Evolutionary conservation across 2,797 vertebrate genomes (phyloP).

Genomic region (Fundulus diaphanus): DNA sequence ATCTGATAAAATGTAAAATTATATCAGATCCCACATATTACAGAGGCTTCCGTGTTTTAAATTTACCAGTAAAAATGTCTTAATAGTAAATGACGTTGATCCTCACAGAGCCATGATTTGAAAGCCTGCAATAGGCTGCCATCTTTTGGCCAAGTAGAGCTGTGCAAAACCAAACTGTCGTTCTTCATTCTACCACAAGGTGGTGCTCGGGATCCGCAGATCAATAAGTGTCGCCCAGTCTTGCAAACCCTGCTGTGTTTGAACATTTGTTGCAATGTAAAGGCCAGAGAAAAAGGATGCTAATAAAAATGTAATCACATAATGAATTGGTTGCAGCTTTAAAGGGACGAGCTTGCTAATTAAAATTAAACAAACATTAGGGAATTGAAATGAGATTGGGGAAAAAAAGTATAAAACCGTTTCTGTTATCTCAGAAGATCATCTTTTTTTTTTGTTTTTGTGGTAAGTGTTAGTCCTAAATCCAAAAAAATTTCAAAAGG

Average conservation of each 20-base stretch:
- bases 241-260: not conserved
- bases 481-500: not conserved
- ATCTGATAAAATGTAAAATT: not conserved
- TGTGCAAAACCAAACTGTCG: slow-evolving; percentile 23
- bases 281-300: slow-evolving; percentile 18
- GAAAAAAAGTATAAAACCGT: not conserved
- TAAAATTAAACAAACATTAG: not conserved
- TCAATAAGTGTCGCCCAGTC: slow-evolving; percentile 9
- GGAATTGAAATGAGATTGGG: not conserved
- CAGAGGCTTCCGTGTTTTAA: not conserved
- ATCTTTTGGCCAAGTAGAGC: slow-evolving; percentile 11
- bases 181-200: slow-evolving; percentile 55
- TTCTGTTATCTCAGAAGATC: not conserved
- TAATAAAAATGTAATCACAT: slow-evolving; percentile 41
- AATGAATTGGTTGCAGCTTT: slow-evolving; percentile 16
- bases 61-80: not conserved
- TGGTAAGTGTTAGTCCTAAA: slow-evolving; percentile 6
- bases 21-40: not conserved
- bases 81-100: not conserved
- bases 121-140: slow-evolving; percentile 33
- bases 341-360: not conserved
- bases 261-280: slow-evolving; percentile 16
- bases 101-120: too few relatives aligned
- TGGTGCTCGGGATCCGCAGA: slow-evolving; percentile 58
- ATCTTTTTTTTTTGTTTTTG: not conserved